phyloP scores from a whole-genome alignment of 2,888 invertebrate species.

The Heteropelma amictum region DNA sequence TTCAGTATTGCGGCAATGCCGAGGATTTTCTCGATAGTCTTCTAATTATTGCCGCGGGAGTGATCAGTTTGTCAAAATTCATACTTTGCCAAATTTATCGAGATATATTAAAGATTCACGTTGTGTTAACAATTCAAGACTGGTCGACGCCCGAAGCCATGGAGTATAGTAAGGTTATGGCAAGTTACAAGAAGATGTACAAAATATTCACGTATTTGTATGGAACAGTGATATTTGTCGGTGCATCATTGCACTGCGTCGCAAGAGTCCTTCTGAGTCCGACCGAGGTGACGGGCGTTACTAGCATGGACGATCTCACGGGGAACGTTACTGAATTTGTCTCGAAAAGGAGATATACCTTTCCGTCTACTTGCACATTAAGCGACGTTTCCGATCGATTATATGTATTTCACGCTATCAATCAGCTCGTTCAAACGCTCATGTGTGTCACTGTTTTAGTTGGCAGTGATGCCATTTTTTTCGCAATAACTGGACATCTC shows the following conservation, averaged over 20 bases:
- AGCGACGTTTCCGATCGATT: slow-evolving; percentile 30
- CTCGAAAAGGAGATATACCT: slow-evolving; percentile 2
- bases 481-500: slow-evolving; percentile 56
- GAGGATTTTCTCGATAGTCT: slow-evolving; percentile 56
- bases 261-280: neutral
- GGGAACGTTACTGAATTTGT: neutral
- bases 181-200: slow-evolving; percentile 9
- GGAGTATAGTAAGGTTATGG: slow-evolving; percentile 41
- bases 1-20: slow-evolving; percentile 55
- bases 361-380: slow-evolving; percentile 31
- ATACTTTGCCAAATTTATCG: slow-evolving; percentile 53
- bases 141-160: slow-evolving; percentile 48
- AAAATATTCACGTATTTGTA: neutral
- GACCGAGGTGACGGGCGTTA: neutral
- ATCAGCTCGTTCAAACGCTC: slow-evolving; percentile 44
- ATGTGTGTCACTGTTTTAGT: slow-evolving; percentile 31
- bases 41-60: slow-evolving; percentile 44
- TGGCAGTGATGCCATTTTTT: slow-evolving; percentile 53
- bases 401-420: slow-evolving; percentile 28
- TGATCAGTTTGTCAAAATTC: slow-evolving; percentile 57
- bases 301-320: neutral
- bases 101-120: slow-evolving; percentile 41
- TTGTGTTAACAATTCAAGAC: slow-evolving; percentile 56
- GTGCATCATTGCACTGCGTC: neutral
- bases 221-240: neutral